phyloP scores from a whole-genome alignment of 1,140 invertebrate species.

The Linepithema humile region DNA sequence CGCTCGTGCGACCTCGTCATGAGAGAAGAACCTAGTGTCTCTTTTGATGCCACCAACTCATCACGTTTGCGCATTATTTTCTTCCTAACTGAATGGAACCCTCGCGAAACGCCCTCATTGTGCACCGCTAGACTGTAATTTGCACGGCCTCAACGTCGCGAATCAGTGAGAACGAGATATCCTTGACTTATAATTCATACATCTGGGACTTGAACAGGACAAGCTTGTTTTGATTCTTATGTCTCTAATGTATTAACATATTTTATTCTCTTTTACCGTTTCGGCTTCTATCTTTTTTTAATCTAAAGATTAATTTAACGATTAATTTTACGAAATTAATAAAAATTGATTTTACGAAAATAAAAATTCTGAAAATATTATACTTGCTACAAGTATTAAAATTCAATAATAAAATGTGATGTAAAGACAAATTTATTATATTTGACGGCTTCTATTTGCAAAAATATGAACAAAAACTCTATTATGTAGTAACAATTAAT shows the following conservation, averaged over 20 bases:
- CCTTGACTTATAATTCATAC: slow-evolving; percentile 39
- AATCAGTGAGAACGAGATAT: slow-evolving; percentile 34
- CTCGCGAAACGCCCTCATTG: slow-evolving; percentile 54
- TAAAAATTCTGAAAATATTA: background rate
- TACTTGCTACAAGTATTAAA: background rate
- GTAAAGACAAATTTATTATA: background rate
- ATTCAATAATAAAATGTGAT: background rate
- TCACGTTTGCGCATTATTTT: slow-evolving; percentile 46
- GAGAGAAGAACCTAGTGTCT: slow-evolving; percentile 9
- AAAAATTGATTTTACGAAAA: slow-evolving; percentile 17
- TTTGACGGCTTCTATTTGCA: background rate
- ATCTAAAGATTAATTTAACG: background rate
- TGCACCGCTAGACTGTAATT: slow-evolving; percentile 40
- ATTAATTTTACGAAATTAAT: too few species aligned
- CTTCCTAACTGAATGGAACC: slow-evolving; percentile 34
- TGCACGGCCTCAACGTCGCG: slow-evolving; percentile 48
- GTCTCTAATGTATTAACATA: background rate
- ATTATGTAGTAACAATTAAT: slow-evolving; percentile 6
- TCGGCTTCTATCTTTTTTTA: background rate
- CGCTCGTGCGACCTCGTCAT: slow-evolving; percentile 2
- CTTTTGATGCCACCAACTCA: slow-evolving; percentile 52
- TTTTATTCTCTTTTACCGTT: slow-evolving; percentile 4
- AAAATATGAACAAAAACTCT: background rate
- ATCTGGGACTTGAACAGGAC: background rate
- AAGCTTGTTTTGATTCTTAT: slow-evolving; percentile 31